Percentiles rank a stretch among this genome's conserved stretches.
These are phyloP conservation scores for Channa argus DNA, from an alignment of 2,113 vertebrate genomes.

Conservation along the genomic window DNA sequence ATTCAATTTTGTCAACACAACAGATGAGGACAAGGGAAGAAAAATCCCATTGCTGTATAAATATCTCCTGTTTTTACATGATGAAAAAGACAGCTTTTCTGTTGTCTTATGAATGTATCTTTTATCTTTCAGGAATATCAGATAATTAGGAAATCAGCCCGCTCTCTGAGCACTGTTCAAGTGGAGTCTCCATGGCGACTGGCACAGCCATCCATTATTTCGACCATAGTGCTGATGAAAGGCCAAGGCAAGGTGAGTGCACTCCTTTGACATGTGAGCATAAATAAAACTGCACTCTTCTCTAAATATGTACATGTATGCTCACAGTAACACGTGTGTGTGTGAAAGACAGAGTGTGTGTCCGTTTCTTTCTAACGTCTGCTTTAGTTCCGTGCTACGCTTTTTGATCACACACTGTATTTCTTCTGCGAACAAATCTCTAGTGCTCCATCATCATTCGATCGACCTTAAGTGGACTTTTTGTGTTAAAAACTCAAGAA, in stretches of 20 bases:
- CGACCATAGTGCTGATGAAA: slow-evolving; percentile 98
- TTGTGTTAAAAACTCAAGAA: no score
- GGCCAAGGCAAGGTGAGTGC: slow-evolving; percentile 95
- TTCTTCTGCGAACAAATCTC: no score
- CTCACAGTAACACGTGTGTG: neutral
- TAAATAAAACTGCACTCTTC: slow-evolving; percentile 15
- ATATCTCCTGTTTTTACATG: neutral
- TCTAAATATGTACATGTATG: neutral
- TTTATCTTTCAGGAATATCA: slow-evolving; percentile 87
- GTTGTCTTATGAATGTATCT: no score
- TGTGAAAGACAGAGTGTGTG: no score
- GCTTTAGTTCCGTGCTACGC: no score
- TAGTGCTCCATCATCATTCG: no score
- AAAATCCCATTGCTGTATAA: neutral
- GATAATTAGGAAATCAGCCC: slow-evolving; percentile 93
- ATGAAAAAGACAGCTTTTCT: neutral
- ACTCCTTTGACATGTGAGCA: slow-evolving; percentile 30
- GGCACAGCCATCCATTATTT: slow-evolving; percentile 96
- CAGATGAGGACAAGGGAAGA: neutral
- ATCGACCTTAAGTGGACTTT: no score
- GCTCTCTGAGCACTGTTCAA: slow-evolving; percentile 94
- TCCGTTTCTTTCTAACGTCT: no score
- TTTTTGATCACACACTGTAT: no score
- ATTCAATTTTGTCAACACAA: neutral
- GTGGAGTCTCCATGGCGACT: slow-evolving; percentile 98